phyloP scores from a whole-genome alignment of 2,797 vertebrate genomes.

The Anas acuta region DNA sequence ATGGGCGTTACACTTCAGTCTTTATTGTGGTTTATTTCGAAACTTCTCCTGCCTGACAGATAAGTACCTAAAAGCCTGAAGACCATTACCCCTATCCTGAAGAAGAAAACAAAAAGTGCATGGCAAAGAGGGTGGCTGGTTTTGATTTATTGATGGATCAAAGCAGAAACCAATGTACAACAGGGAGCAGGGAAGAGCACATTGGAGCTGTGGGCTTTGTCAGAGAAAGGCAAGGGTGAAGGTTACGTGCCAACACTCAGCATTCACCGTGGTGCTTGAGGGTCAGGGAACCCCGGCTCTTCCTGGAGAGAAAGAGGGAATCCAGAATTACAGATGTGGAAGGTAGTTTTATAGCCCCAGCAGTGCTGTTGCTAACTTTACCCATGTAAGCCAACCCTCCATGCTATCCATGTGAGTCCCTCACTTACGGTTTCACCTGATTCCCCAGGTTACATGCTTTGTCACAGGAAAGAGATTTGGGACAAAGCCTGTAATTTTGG shows the following conservation, averaged over 20 bases:
- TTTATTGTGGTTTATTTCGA: conserved; percentile 26
- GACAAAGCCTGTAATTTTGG: conserved; percentile 3
- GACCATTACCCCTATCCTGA: background rate
- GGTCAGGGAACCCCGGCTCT: rapidly evolving
- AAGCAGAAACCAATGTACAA: background rate
- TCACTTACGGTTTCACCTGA: background rate
- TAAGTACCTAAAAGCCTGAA: background rate
- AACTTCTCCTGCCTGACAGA: background rate
- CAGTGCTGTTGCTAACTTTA: background rate
- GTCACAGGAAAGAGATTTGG: background rate
- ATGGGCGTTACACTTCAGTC: background rate
- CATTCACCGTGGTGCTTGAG: background rate
- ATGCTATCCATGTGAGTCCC: background rate
- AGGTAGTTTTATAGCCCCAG: background rate
- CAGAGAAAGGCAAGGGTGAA: background rate
- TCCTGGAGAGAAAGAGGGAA: conserved; percentile 10
- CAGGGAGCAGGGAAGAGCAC: background rate
- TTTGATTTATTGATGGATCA: conserved; percentile 57
- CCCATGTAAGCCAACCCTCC: background rate
- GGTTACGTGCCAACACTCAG: background rate
- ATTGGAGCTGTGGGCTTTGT: background rate
- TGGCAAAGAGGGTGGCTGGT: background rate
- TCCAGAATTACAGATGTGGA: background rate
- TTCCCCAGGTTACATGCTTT: background rate
- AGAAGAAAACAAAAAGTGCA: background rate